Evolutionary conservation across 2,888 invertebrate genomes (phyloP), one percentile per base, ranked within the genome.

Genomic region (Drosophila paucipuncta): DNA sequence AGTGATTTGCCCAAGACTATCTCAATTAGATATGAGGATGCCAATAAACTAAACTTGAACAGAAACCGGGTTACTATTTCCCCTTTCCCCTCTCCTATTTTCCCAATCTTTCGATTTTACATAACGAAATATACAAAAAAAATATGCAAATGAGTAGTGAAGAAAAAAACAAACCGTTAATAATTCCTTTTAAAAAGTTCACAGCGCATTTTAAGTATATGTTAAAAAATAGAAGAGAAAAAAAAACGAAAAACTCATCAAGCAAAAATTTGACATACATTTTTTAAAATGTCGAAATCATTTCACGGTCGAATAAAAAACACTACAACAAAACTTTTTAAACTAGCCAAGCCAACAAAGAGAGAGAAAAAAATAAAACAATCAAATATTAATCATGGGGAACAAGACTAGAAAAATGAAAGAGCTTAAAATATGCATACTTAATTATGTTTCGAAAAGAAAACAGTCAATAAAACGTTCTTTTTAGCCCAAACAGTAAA

Each of bases 241-340:
- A 33, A 16, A 16, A 49, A 37, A 13, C 16, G 18, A 6, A 47
- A 71, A 54, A 10, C 64, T 30, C 52, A 65, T 66, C 33, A 66
- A 25, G 22, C 31, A 50, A 28, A 59, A 22, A 50, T 75, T 39
- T 61, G 60, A 61, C 57, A 62, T 5, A 39, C 4, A 41, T 41
- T 47, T 16, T 25, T 50, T 54, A 9, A 52, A 37, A 60, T 64
- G 47, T 47, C 11, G 35, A 62, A 60, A 64, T 54, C 50, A 59
- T 69, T 79, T 79, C 28, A 58, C 58, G 58, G 50, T 68, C 58
- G 43, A 69, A 47, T 49, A 39, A 50, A 33, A 54, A 22, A 22
- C 22, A 41, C 31, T 33, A 43, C 18, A 18, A 47, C 25, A 25
- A 47, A 41, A 11, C 11, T 16, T 25, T 53, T 33, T 43, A 18